These are phyloP conservation scores for Oplegnathus fasciatus DNA, from an alignment of 2,113 vertebrate genomes.

Conservation along the genomic window DNA sequence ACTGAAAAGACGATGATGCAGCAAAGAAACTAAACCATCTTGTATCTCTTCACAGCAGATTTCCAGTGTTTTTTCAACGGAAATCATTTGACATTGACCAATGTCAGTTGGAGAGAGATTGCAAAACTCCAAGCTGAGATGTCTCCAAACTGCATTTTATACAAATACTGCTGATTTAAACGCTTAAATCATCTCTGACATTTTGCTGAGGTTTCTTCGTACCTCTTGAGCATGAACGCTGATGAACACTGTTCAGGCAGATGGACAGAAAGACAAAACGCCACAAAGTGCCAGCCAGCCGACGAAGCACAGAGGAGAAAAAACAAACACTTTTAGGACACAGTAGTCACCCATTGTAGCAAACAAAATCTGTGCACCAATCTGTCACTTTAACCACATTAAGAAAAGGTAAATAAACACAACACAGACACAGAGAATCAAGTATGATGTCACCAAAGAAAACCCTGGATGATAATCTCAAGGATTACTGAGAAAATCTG, in stretches of 20 bases:
- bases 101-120: not conserved
- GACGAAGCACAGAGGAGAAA: slow-evolving; percentile 15
- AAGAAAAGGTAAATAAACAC: slow-evolving; percentile 19
- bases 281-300: slow-evolving; percentile 31
- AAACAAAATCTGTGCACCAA: slow-evolving; percentile 44
- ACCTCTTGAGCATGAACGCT: slow-evolving; percentile 76
- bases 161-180: not conserved
- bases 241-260: slow-evolving; percentile 67
- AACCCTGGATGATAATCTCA: not conserved
- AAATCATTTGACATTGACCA: slow-evolving; percentile 15
- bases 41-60: not conserved
- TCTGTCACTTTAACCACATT: slow-evolving; percentile 21
- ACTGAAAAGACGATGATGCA: not conserved
- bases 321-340: slow-evolving; percentile 36
- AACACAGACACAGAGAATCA: not conserved
- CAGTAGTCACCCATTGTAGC: slow-evolving; percentile 10
- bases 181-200: slow-evolving; percentile 11
- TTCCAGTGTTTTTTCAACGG: not conserved
- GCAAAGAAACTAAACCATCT: not conserved
- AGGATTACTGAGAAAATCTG: not conserved
- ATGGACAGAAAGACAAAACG: slow-evolving; percentile 29
- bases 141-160: not conserved
- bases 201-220: slow-evolving; percentile 26
- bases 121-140: not conserved
- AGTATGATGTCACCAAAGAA: not conserved